Percentiles rank a stretch among this genome's conserved stretches.
Evolutionary conservation across 2,797 vertebrate species (phyloP).

Genomic region (Spinus olivaceus): DNA sequence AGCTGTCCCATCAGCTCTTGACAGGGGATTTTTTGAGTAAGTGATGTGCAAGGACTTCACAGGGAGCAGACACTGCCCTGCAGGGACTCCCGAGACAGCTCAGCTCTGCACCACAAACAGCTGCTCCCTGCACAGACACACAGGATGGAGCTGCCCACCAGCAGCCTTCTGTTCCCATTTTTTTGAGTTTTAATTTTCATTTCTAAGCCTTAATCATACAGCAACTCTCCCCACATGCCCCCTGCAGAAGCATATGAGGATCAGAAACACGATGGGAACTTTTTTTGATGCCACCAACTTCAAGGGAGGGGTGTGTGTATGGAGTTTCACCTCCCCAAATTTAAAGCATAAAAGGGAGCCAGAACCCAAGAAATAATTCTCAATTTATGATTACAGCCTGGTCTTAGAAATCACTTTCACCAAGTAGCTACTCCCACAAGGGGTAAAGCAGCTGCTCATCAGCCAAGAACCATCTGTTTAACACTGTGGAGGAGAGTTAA

Average conservation of each 20-base stretch:
- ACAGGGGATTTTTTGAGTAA: neutral
- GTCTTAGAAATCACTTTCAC: neutral
- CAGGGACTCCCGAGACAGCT: neutral
- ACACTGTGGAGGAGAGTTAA: neutral
- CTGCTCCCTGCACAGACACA: neutral
- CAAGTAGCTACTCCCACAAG: neutral
- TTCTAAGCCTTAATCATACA: neutral
- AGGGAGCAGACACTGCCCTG: neutral
- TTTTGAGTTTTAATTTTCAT: neutral
- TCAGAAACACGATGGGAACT: neutral
- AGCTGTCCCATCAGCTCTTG: neutral
- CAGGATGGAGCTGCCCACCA: neutral
- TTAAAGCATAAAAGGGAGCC: fast-evolving
- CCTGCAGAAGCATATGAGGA: neutral
- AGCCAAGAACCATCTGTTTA: neutral
- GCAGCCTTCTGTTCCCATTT: neutral
- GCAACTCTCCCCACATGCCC: neutral
- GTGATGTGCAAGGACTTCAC: neutral
- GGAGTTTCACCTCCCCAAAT: neutral
- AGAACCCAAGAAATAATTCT: neutral
- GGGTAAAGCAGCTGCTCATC: neutral
- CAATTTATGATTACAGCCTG: neutral
- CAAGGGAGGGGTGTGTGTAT: neutral
- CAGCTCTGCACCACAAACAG: neutral
- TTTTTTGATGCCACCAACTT: neutral